phyloP scores from a whole-genome alignment of 1,140 invertebrate genomes.

The Drosophila saltans region DNA sequence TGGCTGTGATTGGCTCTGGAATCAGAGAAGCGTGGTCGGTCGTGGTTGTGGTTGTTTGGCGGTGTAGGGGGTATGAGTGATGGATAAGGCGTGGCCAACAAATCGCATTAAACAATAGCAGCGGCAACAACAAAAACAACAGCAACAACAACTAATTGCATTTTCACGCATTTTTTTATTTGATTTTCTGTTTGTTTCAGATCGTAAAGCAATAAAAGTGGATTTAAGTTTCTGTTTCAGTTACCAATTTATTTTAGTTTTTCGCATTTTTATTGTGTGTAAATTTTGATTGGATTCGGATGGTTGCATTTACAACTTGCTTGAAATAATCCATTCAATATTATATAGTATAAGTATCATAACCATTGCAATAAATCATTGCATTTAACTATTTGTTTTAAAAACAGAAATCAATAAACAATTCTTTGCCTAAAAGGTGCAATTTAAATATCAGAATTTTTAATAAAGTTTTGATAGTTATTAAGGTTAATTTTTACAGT shows the following conservation, averaged over 20 bases:
- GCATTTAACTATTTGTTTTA: no score
- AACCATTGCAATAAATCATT: no score
- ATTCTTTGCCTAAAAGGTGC: no score
- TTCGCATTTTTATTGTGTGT: neutral
- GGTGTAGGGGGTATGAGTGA: slow-evolving; percentile 17
- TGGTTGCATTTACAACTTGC: slow-evolving; percentile 9
- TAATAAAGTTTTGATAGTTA: no score
- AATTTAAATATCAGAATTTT: no score
- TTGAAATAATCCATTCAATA: neutral
- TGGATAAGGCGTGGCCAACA: slow-evolving; percentile 23
- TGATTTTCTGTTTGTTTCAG: slow-evolving; percentile 1
- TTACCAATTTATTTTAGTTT: slow-evolving; percentile 28
- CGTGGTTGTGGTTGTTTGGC: no score
- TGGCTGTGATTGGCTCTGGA: neutral
- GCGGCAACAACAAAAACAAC: slow-evolving; percentile 13
- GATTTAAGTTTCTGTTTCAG: slow-evolving; percentile 9
- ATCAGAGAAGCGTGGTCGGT: neutral
- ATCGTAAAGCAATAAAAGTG: slow-evolving; percentile 9
- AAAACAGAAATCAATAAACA: no score
- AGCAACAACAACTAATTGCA: slow-evolving; percentile 42
- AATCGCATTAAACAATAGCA: slow-evolving; percentile 43
- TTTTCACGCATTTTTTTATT: slow-evolving; percentile 42
- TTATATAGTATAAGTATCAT: no score
- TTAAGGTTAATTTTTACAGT: no score
- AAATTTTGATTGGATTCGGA: slow-evolving; percentile 60